Percentiles rank a stretch among this genome's conserved stretches.
These are phyloP conservation scores for Boloria euphrosyne DNA, from an alignment of 2,888 invertebrate species.

Conservation along the genomic window DNA sequence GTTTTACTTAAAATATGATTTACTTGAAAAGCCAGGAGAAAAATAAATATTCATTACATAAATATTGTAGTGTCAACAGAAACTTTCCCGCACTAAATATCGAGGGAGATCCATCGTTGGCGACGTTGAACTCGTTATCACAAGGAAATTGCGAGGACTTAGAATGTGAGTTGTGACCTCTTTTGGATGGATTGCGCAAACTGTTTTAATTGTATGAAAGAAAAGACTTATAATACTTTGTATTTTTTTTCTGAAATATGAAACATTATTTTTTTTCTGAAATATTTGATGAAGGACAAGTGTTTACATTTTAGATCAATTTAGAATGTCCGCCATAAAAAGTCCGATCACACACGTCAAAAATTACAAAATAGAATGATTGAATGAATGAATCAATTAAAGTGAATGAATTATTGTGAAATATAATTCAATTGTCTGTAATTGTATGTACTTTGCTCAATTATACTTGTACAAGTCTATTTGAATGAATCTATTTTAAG, in stretches of 20 bases:
- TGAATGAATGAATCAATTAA: too few species aligned
- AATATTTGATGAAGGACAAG: neutral
- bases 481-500: too few species aligned
- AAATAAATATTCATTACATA: neutral
- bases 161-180: constrained; percentile 36
- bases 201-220: constrained; percentile 27
- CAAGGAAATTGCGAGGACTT: constrained; percentile 56
- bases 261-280: constrained; percentile 8
- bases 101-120: constrained; percentile 48
- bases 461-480: too few species aligned
- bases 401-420: too few species aligned
- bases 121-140: constrained; percentile 57
- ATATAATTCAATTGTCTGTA: too few species aligned
- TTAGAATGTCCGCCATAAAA: too few species aligned
- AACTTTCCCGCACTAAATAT: constrained; percentile 55
- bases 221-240: neutral
- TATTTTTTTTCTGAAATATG: too few species aligned
- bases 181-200: constrained; percentile 30
- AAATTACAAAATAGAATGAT: too few species aligned
- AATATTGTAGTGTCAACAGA: constrained; percentile 50
- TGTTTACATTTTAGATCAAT: neutral
- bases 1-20: too few species aligned
- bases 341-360: too few species aligned
- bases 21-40: neutral
- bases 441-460: too few species aligned